These are phyloP conservation scores for Manacus vitellinus DNA, from an alignment of 2,113 vertebrate species.

Conservation along the genomic window DNA sequence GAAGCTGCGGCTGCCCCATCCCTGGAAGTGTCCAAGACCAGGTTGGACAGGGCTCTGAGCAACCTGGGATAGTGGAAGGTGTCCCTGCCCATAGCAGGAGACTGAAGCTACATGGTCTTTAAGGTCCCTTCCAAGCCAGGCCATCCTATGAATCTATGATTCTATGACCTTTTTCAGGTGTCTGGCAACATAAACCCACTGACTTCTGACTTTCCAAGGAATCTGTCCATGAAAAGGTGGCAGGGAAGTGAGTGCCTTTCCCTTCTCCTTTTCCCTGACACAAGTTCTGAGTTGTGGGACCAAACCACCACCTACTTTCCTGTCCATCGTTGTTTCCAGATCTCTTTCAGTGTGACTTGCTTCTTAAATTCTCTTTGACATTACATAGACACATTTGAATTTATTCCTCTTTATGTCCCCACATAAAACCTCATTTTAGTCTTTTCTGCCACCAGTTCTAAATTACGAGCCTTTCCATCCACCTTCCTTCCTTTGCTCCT, in stretches of 20 bases:
- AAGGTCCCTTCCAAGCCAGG: background rate
- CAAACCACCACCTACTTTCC: background rate
- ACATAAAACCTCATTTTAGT: background rate
- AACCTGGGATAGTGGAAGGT: background rate
- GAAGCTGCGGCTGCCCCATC: background rate
- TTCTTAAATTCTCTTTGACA: background rate
- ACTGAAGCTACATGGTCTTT: background rate
- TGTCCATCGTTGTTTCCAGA: background rate
- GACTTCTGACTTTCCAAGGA: background rate
- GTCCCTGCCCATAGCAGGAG: background rate
- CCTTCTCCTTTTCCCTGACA: background rate
- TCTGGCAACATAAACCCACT: background rate
- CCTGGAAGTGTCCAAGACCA: background rate
- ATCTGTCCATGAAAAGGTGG: background rate
- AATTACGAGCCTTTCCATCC: background rate
- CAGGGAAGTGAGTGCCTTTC: background rate
- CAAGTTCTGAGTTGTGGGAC: background rate
- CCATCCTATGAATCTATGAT: no score
- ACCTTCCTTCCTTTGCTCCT: background rate
- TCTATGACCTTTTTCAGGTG: background rate
- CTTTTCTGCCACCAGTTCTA: background rate
- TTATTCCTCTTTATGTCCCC: background rate
- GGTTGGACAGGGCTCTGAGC: rapidly evolving
- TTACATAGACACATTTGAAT: background rate
- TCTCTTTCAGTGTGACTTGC: background rate